Evolutionary conservation across 2,113 vertebrate species (phyloP), one percentile per base, ranked within the genome.

Genomic region (Lagopus leucura): DNA sequence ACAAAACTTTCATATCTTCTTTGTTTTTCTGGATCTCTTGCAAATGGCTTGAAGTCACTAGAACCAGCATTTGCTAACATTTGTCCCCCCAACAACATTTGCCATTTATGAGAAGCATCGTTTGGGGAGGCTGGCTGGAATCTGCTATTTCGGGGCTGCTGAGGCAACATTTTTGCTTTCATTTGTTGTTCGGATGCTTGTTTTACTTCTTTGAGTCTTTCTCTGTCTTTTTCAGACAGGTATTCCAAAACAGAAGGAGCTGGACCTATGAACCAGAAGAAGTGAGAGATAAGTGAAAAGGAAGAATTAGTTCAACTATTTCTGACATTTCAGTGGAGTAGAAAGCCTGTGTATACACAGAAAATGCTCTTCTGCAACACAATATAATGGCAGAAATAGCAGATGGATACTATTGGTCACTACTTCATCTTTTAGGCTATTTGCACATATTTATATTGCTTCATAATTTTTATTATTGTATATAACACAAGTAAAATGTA

Each of bases 1-100:
- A 99, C 96, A 97, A 98, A 99, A 40, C 93, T 96, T 67, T 99
- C 99, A 0, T 99, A 99, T 93, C 99, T 98, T 8, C 96, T 98
- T 97, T 99, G 99, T 92, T 99, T 99, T 88, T 98, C 98, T 22
- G 98, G 98, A 85, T 98, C 98, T 86, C 97, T 98, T 66, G 98
- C 97, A 48, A 99, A 99, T 5, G 99, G 99, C 88, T 94, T 98
- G 97, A 99, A 99, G 72, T 96, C 97, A 96, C 97, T 97, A 45
- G 97, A 94, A 88, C 84, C 89, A 27, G 94, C 55, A 38, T 88
- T 90, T 93, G 3, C 88, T 14, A 77, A 21, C 57, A 38, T 38
- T 38, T 97, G 93, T 0, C 63, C 75, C 9, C 86, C 92, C 52
- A 88, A 17, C 1, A 96, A 67, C 36, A 57, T n/a, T 3, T 65